These are phyloP conservation scores for Phenacoccus solenopsis DNA, from an alignment of 1,140 invertebrate genomes.

Conservation along the genomic window DNA sequence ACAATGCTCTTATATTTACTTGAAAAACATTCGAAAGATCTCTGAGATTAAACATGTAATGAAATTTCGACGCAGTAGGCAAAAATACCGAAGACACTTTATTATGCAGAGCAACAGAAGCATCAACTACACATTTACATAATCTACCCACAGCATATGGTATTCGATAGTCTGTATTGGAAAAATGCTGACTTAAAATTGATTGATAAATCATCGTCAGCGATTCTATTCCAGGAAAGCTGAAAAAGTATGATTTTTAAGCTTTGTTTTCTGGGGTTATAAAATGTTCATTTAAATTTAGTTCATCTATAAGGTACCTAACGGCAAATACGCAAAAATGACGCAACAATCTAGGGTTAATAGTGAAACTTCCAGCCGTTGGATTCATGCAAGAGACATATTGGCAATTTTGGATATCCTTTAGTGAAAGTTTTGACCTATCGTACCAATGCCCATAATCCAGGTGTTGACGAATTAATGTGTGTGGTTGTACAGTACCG, in stretches of 20 bases:
- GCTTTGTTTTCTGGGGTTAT: not conserved
- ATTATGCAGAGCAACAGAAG: conserved; percentile 70
- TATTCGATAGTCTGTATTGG: conserved; percentile 66
- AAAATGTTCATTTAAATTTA: not conserved
- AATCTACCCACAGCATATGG: conserved; percentile 40
- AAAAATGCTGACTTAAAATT: conserved; percentile 75
- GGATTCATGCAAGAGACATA: conserved; percentile 97
- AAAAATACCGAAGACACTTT: conserved; percentile 75
- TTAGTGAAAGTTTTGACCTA: conserved; percentile 72
- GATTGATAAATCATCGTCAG: conserved; percentile 78
- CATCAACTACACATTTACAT: conserved; percentile 54
- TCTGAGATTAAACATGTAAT: conserved; percentile 91
- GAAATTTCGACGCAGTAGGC: conserved; percentile 90
- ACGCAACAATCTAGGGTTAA: conserved; percentile 82
- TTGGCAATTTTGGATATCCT: conserved; percentile 94
- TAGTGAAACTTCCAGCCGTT: conserved; percentile 90
- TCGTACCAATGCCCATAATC: conserved; percentile 96
- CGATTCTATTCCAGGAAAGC: conserved; percentile 75
- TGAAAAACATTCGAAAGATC: conserved; percentile 87
- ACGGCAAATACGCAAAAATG: conserved; percentile 92
- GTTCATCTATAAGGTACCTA: conserved; percentile 29
- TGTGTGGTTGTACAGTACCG: conserved; percentile 92
- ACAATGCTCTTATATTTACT: conserved; percentile 36
- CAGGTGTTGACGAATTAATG: conserved; percentile 84
- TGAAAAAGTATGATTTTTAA: conserved; percentile 30